Percentiles rank a stretch among this genome's conserved stretches.
Evolutionary conservation across 1,140 invertebrate genomes (phyloP).

Genomic region (Mercenaria mercenaria): DNA sequence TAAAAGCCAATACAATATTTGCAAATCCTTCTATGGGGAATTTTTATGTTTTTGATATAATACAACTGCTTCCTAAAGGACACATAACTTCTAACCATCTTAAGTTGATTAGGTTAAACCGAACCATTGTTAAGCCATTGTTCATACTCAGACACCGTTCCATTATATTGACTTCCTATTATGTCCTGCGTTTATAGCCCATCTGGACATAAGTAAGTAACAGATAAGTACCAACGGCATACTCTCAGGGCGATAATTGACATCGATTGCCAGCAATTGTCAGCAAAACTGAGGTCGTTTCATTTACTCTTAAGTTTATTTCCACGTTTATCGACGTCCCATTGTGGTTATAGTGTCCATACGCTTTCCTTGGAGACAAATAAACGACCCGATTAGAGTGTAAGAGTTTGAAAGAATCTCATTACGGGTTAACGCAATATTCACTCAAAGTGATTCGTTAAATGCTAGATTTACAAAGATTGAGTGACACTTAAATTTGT

Average conservation of each 20-base stretch:
- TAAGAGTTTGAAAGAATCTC: background rate
- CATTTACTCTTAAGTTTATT: slow-evolving; percentile 24
- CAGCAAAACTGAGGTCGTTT: background rate
- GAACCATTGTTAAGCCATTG: too few relatives aligned
- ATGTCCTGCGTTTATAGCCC: background rate
- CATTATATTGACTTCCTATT: slow-evolving; percentile 5
- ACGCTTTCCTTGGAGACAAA: background rate
- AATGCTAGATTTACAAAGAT: too few relatives aligned
- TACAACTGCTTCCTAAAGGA: too few relatives aligned
- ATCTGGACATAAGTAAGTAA: slow-evolving; percentile 26
- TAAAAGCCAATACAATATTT: too few relatives aligned
- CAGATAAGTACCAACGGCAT: background rate
- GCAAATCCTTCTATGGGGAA: too few relatives aligned
- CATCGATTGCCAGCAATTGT: background rate
- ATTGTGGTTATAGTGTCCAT: background rate
- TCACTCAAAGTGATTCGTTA: too few relatives aligned
- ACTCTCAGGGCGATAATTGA: background rate
- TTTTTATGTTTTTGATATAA: too few relatives aligned
- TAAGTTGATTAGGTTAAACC: too few relatives aligned
- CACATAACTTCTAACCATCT: too few relatives aligned
- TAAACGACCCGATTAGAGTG: background rate
- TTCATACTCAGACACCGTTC: background rate
- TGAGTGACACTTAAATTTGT: too few relatives aligned
- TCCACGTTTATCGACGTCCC: background rate
- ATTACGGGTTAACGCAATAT: background rate